These are phyloP conservation scores for Lacanobia oleracea DNA, from an alignment of 2,888 invertebrate species.

Conservation along the genomic window DNA sequence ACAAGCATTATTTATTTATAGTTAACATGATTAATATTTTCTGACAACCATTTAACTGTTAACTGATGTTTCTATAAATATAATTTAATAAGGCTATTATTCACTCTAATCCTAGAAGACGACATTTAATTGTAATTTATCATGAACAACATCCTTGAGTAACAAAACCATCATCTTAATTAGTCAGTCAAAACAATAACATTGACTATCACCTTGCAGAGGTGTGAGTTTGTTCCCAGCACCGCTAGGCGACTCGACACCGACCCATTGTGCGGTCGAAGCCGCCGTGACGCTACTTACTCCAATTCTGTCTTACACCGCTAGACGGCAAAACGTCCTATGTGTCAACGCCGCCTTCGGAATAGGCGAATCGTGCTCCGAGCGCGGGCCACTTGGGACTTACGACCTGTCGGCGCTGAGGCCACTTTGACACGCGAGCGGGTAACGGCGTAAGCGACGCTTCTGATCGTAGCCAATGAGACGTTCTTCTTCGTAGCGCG, in stretches of 20 bases:
- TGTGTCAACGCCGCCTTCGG: slow-evolving; percentile 73
- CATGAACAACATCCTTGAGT: slow-evolving; percentile 62
- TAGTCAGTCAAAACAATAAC: slow-evolving; percentile 87
- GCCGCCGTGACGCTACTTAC: slow-evolving; percentile 90
- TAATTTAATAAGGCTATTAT: slow-evolving; percentile 47
- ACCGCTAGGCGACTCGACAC: slow-evolving; percentile 88
- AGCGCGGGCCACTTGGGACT: slow-evolving; percentile 71
- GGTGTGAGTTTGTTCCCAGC: slow-evolving; percentile 87
- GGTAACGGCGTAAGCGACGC: slow-evolving; percentile 80
- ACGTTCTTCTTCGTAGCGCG: slow-evolving; percentile 78
- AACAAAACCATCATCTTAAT: slow-evolving; percentile 81
- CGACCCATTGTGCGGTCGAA: slow-evolving; percentile 89
- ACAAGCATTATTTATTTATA: slow-evolving; percentile 27
- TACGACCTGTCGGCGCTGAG: slow-evolving; percentile 75
- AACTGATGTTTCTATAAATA: slow-evolving; percentile 42
- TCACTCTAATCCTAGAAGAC: slow-evolving; percentile 54
- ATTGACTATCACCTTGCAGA: slow-evolving; percentile 84
- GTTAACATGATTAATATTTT: slow-evolving; percentile 42
- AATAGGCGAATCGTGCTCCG: slow-evolving; percentile 70
- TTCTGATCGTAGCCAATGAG: slow-evolving; percentile 68
- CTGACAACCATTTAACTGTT: slow-evolving; percentile 42
- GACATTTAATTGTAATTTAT: slow-evolving; percentile 39
- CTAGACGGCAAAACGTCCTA: slow-evolving; percentile 81
- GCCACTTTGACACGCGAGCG: slow-evolving; percentile 51
- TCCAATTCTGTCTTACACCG: slow-evolving; percentile 87